Evolutionary conservation across 2,888 invertebrate genomes (phyloP), one percentile per base, ranked within the genome.

Genomic region (Trilocha varians): DNA sequence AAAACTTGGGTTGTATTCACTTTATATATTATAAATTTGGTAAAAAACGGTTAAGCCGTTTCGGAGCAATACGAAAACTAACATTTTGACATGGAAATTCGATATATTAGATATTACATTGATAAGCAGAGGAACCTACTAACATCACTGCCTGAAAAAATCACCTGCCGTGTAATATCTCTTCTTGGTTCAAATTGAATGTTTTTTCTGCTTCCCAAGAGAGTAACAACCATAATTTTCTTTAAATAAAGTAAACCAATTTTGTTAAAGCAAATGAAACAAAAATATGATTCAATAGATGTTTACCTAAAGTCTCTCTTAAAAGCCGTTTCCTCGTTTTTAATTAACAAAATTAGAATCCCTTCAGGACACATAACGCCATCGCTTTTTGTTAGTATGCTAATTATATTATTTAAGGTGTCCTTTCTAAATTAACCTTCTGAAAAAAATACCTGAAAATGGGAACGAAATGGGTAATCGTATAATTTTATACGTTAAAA

Each of bases 201-300:
- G 25, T 25, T 25, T 25, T 6, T 25, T 25, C 11, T 25, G 25
- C 25, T 25, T 11, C n/a, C n/a, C n/a, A n/a, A n/a, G n/a, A n/a
- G n/a, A n/a, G n/a, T n/a, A 25, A 9, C 25, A 25, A 25, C 2
- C 25, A 25, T 25, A 25, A n/a, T n/a, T n/a, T n/a, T 25, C 25
- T 34, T 9, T 14, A 34, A 14, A 13, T 13, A 36, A 15, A 36
- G 36, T 15, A n/a, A 6, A 16, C 4, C 11, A n/a, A 11, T 25
- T 9, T 25, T 16, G 8, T 18, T 40, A 34, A 14, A 40, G 18
- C 17, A 25, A 35, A 64, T 65, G 60, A 62, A 69, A 69, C 64
- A 68, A 69, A 70, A 70, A 70, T 60, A 65, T 47, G 47, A 47
- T 50, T 52, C 55, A 11, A 11, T 44, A 47, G 57, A 58, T 58